Conservation (phyloP, 2,797 vertebrate genomes). For the Nyctibius grandis region DNA sequence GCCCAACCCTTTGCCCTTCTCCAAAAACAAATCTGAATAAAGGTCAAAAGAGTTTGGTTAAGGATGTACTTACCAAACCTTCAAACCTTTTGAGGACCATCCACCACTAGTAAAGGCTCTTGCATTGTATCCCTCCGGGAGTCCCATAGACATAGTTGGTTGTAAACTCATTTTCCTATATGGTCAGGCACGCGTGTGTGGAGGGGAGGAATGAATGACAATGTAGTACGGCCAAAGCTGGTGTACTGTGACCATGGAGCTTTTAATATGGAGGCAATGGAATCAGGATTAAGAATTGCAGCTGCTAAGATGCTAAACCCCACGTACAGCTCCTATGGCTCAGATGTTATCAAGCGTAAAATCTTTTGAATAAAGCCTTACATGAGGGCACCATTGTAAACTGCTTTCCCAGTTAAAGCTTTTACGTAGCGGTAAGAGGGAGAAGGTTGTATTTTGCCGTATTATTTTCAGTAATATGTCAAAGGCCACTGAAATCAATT, state of each 20-base stretch:
- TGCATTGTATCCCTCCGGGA: not conserved
- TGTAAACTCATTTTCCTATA: slow-evolving; percentile 41
- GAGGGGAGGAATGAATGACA: slow-evolving; percentile 58
- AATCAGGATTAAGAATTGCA: slow-evolving; percentile 70
- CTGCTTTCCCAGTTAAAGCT: slow-evolving; percentile 67
- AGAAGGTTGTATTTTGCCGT: slow-evolving; percentile 59
- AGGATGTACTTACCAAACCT: slow-evolving; percentile 61
- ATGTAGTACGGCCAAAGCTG: slow-evolving; percentile 17
- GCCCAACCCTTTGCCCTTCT: slow-evolving; percentile 60
- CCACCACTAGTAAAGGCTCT: slow-evolving; percentile 14
- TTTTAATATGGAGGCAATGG: slow-evolving; percentile 67
- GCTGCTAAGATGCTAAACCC: slow-evolving; percentile 71
- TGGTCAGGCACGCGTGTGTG: slow-evolving; percentile 23
- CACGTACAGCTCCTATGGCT: slow-evolving; percentile 58
- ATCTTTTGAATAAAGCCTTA: slow-evolving; percentile 69
- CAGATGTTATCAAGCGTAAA: slow-evolving; percentile 66
- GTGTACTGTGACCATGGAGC: slow-evolving; percentile 60
- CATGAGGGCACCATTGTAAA: slow-evolving; percentile 63
- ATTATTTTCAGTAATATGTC: slow-evolving; percentile 68
- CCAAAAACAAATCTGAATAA: slow-evolving; percentile 51
- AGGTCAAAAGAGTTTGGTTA: slow-evolving; percentile 66
- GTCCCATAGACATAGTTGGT: not conserved
- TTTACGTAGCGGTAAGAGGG: slow-evolving; percentile 38
- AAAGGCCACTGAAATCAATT: slow-evolving; percentile 71
- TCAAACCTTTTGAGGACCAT: slow-evolving; percentile 35